Evolutionary conservation across 2,797 vertebrate species (phyloP).

Genomic region (Merluccius polli): DNA sequence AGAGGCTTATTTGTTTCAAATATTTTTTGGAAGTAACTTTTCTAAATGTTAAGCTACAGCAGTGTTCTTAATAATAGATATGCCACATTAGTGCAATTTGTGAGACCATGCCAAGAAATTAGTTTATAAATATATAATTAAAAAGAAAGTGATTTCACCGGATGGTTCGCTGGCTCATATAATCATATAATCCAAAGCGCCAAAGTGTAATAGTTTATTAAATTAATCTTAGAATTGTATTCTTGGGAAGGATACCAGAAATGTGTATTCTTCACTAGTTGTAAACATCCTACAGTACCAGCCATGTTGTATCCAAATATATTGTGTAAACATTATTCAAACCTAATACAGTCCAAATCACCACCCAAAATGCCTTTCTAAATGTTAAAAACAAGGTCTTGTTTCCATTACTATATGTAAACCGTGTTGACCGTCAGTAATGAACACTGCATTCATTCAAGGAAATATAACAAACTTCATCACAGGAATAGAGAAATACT

Average conservation of each 20-base stretch:
- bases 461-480: not conserved
- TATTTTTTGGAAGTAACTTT: not conserved
- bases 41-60: not conserved
- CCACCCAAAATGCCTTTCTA: not conserved
- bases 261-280: not conserved
- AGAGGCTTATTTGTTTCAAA: not conserved
- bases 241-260: not conserved
- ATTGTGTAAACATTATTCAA: not conserved
- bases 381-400: not conserved
- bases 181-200: not conserved
- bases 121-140: not conserved
- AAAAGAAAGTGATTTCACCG: not conserved
- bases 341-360: no score
- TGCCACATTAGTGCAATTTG: not conserved
- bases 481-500: not conserved
- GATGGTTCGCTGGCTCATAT: not conserved
- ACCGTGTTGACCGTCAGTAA: not conserved
- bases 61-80: not conserved
- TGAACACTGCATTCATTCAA: not conserved
- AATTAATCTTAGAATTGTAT: not conserved
- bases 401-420: not conserved
- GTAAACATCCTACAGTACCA: not conserved
- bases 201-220: not conserved
- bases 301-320: not conserved
- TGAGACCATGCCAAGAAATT: not conserved